Evolutionary conservation across 2,113 vertebrate species (phyloP), one percentile per base, ranked within the genome.

Genomic region (Montifringilla adamsi): DNA sequence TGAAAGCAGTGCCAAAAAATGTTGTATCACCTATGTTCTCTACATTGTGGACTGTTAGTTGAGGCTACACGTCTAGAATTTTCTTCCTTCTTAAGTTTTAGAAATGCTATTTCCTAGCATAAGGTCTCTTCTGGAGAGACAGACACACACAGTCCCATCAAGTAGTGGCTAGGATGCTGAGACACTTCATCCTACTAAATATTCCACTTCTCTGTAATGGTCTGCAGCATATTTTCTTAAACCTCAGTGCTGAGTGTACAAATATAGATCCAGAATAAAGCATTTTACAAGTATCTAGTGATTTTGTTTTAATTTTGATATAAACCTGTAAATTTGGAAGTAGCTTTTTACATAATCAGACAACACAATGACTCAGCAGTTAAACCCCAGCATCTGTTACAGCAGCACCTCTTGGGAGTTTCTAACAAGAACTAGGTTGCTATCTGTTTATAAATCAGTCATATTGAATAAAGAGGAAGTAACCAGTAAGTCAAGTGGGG

Each of bases 401-500:
- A 93, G 56, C 27, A 82, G 31, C 26, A 73, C 55, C 90, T 90
- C 58, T 60, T 84, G 97, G 98, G 97, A 96, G 95, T 98, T 98
- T 98, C 92, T 97, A 95, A 98, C 84, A 97, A 97, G 96, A 97
- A 96, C 83, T 85, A 81, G 35, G 58, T 72, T 87, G 67, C 47
- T 93, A 96, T 77, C 62, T 33, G 46, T 96, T 96, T 95, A 85
- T 93, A 66, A 93, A 95, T 97, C 94, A 97, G 95, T 90, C 91
- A 96, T 68, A n/a, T 23, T 84, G 79, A 97, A 87, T 88, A 96
- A 97, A 97, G 95, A 96, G 91, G 96, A 97, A 98, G 84, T 94
- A 77, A 67, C 60, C 46, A 62, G 59, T 88, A 73, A 94, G 69
- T 49, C 39, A 17, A 94, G 90, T 67, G 96, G 66, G 91, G 81